Evolutionary conservation across 2,113 vertebrate genomes (phyloP).

Genomic region (Vombatus ursinus): DNA sequence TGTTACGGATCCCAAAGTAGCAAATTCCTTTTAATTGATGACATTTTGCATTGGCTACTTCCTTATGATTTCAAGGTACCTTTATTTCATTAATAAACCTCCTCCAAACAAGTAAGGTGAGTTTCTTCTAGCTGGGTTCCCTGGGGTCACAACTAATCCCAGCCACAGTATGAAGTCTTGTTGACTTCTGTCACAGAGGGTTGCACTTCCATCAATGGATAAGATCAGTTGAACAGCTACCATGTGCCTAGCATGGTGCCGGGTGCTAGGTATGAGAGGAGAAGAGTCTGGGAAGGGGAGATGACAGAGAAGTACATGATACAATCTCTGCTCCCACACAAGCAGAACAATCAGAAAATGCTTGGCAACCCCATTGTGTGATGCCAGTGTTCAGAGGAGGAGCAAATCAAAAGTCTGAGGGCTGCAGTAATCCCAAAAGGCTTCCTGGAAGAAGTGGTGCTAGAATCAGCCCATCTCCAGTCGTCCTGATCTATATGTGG

Average conservation of each 20-base stretch:
- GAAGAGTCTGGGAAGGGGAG: neutral
- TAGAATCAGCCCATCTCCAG: neutral
- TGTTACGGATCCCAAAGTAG: neutral
- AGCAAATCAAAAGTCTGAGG: neutral
- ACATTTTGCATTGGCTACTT: rapidly evolving
- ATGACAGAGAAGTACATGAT: neutral
- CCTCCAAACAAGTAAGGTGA: neutral
- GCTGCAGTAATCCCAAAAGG: neutral
- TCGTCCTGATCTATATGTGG: no score
- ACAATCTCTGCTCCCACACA: neutral
- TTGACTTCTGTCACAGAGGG: neutral
- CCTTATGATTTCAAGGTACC: neutral
- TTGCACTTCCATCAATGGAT: neutral
- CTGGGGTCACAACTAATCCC: neutral
- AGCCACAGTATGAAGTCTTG: no score
- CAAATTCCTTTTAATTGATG: neutral
- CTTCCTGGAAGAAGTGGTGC: constrained; percentile 9
- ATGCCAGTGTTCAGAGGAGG: neutral
- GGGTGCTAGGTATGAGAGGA: rapidly evolving
- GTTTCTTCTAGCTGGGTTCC: neutral
- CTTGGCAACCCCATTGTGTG: no score
- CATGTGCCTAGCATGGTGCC: no score
- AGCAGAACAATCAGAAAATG: neutral
- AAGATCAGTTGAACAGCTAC: neutral
- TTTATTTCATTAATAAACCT: neutral